These are phyloP conservation scores for Tortrix viridana DNA, from an alignment of 2,888 invertebrate genomes.

Conservation along the genomic window DNA sequence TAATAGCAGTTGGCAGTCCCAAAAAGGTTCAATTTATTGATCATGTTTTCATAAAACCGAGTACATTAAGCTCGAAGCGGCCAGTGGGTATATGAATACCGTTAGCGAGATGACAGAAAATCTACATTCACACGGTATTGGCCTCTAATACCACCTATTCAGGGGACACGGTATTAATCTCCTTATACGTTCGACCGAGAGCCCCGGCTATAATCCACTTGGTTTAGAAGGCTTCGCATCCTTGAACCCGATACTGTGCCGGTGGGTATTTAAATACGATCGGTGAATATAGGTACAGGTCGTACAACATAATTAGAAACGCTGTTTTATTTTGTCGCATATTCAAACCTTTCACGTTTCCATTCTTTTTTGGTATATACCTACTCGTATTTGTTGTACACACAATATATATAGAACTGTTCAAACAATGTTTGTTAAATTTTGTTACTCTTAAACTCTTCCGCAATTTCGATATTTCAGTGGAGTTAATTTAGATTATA, in stretches of 20 bases:
- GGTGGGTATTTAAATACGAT: slow-evolving; percentile 8
- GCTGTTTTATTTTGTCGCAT: too few species aligned
- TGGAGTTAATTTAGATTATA: too few species aligned
- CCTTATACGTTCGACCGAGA: slow-evolving; percentile 12
- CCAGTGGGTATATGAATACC: neutral
- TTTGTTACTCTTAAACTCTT: too few species aligned
- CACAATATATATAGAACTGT: too few species aligned
- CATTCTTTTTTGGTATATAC: too few species aligned
- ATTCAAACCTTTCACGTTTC: too few species aligned
- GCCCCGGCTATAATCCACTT: slow-evolving; percentile 19
- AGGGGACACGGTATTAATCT: slow-evolving; percentile 11
- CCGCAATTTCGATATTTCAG: too few species aligned
- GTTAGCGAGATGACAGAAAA: neutral
- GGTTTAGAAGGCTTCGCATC: slow-evolving; percentile 29
- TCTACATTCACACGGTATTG: slow-evolving; percentile 3
- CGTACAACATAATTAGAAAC: too few species aligned
- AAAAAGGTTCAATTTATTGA: neutral
- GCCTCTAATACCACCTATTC: slow-evolving; percentile 1
- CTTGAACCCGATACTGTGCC: slow-evolving; percentile 14
- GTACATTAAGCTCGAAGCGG: neutral
- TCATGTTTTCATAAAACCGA: neutral
- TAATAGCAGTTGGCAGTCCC: too few species aligned
- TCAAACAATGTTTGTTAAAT: too few species aligned
- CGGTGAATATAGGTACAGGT: too few species aligned
- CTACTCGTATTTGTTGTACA: too few species aligned